A percentile compares a stretch with the other conserved stretches of the same genome.
phyloP scores from a whole-genome alignment of 23 tunicate genomes.

The Botrylloides violaceus region DNA sequence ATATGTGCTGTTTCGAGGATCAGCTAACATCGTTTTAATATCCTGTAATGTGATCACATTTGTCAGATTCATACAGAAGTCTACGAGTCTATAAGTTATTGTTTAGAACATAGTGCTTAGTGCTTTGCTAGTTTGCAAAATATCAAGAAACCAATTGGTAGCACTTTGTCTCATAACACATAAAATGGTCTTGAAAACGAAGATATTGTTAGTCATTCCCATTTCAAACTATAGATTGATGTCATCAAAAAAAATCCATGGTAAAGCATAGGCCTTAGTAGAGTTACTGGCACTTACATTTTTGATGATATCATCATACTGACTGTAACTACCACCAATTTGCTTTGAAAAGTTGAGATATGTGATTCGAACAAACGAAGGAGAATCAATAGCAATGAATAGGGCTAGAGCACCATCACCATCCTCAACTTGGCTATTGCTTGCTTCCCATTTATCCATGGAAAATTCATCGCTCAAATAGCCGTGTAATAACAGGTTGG shows the following conservation, averaged over 20 bases:
- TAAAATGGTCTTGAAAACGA: too few species aligned
- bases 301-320: not conserved
- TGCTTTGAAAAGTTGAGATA: constrained; percentile 4
- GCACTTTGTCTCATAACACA: too few species aligned
- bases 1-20: constrained; percentile 12
- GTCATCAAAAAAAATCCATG: too few species aligned
- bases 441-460: not conserved
- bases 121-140: too few species aligned
- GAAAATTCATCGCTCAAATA: constrained; percentile 6
- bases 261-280: too few species aligned
- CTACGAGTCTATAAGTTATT: too few species aligned
- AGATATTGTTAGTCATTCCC: too few species aligned
- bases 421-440: not conserved
- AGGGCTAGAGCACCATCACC: constrained; percentile 9
- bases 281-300: too few species aligned
- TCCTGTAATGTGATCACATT: constrained; percentile 14
- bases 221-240: too few species aligned
- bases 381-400: constrained; percentile 6
- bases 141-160: too few species aligned
- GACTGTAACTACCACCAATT: not conserved
- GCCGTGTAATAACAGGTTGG: not conserved
- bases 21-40: not conserved
- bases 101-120: too few species aligned
- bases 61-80: too few species aligned
- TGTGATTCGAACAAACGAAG: constrained; percentile 6